Conservation (phyloP, 2,888 invertebrate species). For the Pyrocoelia pectoralis region DNA sequence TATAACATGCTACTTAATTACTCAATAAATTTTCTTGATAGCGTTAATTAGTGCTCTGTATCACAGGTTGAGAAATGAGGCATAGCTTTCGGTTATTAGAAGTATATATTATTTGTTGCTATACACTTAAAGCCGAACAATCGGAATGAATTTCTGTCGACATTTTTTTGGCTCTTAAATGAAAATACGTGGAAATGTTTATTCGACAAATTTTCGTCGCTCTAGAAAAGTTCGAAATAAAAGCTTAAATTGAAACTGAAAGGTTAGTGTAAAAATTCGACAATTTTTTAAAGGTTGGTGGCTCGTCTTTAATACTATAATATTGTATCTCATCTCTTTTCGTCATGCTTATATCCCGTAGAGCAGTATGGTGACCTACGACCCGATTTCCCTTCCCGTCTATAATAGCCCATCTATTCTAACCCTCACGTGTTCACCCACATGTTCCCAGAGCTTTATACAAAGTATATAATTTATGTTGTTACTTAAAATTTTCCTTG, state of each 20-base stretch:
- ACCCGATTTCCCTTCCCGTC: constrained; percentile 37
- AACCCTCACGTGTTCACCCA: constrained; percentile 42
- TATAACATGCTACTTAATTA: constrained; percentile 7
- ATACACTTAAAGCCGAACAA: constrained; percentile 3
- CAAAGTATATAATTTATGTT: constrained; percentile 39
- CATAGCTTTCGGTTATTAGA: constrained; percentile 9
- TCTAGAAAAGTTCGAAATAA: not conserved
- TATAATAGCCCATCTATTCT: constrained; percentile 40
- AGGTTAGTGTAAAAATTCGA: not conserved
- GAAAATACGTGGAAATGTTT: not conserved
- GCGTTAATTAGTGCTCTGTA: constrained; percentile 2
- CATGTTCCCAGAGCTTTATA: constrained; percentile 37
- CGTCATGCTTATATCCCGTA: constrained; percentile 27
- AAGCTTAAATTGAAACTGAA: not conserved
- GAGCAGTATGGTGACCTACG: constrained; percentile 40
- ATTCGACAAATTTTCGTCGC: not conserved
- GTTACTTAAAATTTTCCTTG: constrained; percentile 19
- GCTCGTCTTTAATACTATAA: constrained; percentile 10
- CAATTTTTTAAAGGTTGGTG: not conserved
- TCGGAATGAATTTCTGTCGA: not conserved
- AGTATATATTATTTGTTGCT: constrained; percentile 2
- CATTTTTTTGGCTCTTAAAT: not conserved
- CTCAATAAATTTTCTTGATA: constrained; percentile 8
- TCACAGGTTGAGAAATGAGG: constrained; percentile 9
- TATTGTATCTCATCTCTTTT: constrained; percentile 8